Conservation (phyloP, 2,113 vertebrate species). For the Ibidorhyncha struthersii region DNA sequence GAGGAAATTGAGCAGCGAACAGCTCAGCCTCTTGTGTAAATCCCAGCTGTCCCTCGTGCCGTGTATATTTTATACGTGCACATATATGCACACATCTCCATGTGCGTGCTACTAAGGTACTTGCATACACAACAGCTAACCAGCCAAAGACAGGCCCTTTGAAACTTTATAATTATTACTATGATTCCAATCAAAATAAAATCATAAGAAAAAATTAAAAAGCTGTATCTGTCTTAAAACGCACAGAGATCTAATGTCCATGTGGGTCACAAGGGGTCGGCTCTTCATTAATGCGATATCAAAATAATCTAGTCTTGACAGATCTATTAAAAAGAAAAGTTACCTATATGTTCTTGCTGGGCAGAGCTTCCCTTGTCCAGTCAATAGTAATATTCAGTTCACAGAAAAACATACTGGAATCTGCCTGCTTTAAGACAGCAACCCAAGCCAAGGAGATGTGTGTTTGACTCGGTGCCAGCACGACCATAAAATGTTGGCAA, state of each 20-base stretch:
- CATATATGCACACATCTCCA: accelerated
- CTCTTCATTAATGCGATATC: neutral
- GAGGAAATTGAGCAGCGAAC: neutral
- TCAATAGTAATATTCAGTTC: constrained; percentile 66
- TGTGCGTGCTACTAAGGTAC: accelerated
- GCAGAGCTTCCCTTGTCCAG: constrained; percentile 3
- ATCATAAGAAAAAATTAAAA: neutral
- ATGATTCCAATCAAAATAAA: neutral
- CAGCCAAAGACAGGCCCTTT: neutral
- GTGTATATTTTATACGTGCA: accelerated
- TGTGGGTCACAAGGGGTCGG: neutral
- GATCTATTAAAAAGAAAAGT: constrained; percentile 7
- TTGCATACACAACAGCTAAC: neutral
- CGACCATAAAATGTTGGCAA: constrained; percentile 80
- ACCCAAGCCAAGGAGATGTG: constrained; percentile 63
- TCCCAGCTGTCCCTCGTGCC: neutral
- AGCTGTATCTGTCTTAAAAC: neutral
- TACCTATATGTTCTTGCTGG: neutral
- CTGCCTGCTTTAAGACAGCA: constrained; percentile 49
- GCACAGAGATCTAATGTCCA: neutral
- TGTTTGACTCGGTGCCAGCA: constrained; percentile 79
- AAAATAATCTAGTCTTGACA: constrained; percentile 1
- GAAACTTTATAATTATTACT: neutral
- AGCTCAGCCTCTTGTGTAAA: neutral
- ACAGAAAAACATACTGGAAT: constrained; percentile 63